Evolutionary conservation across 1,140 invertebrate species (phyloP), one percentile per base, ranked within the genome.

Genomic region (Drosophila tristis): DNA sequence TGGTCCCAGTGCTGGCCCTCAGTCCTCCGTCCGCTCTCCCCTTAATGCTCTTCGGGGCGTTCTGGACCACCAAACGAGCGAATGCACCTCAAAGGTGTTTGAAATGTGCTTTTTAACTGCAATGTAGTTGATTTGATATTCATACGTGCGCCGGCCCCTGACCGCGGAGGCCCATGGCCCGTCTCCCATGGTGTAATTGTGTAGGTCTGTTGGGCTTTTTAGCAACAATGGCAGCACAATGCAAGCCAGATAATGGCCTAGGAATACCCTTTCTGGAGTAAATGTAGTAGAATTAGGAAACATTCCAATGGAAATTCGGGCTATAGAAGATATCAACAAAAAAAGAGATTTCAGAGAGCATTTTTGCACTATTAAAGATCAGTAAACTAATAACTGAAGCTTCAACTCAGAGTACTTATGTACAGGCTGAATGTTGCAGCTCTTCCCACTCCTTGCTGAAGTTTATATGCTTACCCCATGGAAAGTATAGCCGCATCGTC

Each of bases 71-170:
- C 85, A 90, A 80, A 90, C 85, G 74, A 79, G 79, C 76, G 53
- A 65, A 68, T 78, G 63, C 60, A 48, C 42, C 63, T 74, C 44
- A 56, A 57, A 86, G 78, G 82, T 86, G 81, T 90, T 90, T 90
- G 67, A 81, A 90, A 81, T 90, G 81, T 76, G 86, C 78, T 80
- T 86, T 82, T 86, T 90, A 90, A 79, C 81, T 81, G 86, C 86
- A 90, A 79, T 90, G 72, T 74, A 86, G 72, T 90, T 86, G 75
- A 70, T 80, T 79, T 81, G 78, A 90, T 90, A 90, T 82, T 73
- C 72, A 78, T 86, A 79, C 75, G 75, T 86, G 66, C 56, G 29
- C 15, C 49, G 48, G 60, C 48, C 55, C 42, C 54, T 62, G n/a
- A 11, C n/a, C 49, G 20, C 20, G 20, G 11, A 55, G 9, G 20